These are phyloP conservation scores for Boulengeromyrus knoepffleri DNA, from an alignment of 2,113 vertebrate genomes.

Conservation along the genomic window DNA sequence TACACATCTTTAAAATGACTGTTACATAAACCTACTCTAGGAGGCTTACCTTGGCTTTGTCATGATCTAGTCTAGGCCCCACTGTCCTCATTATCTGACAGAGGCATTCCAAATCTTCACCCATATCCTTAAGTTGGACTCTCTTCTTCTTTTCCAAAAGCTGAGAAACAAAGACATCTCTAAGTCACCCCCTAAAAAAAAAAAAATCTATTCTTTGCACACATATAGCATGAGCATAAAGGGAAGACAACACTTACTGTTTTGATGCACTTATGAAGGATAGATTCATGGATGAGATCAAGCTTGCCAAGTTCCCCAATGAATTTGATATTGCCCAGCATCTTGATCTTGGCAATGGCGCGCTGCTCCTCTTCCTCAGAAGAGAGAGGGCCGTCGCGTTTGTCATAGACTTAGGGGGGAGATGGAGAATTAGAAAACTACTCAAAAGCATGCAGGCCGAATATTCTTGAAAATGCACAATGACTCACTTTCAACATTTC, in stretches of 20 bases:
- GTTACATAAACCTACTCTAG: not conserved
- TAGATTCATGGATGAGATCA: slow-evolving; percentile 99
- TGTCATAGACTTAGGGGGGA: slow-evolving; percentile 82
- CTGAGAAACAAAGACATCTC: slow-evolving; percentile 45
- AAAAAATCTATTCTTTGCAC: not conserved
- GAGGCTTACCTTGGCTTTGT: slow-evolving; percentile 87
- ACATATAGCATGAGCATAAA: not conserved
- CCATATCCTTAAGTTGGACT: slow-evolving; percentile 99
- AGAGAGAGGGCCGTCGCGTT: slow-evolving; percentile 96
- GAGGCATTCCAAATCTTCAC: slow-evolving; percentile 99
- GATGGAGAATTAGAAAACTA: not conserved
- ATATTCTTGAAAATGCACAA: not conserved
- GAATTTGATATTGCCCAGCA: slow-evolving; percentile 99
- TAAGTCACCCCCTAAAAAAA: not conserved
- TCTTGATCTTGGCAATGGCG: slow-evolving; percentile 98
- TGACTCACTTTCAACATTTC: slow-evolving; percentile 97
- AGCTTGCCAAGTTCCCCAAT: slow-evolving; percentile 99
- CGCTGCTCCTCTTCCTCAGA: slow-evolving; percentile 99
- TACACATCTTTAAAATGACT: not conserved
- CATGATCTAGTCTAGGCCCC: slow-evolving; percentile 98
- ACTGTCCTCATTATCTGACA: slow-evolving; percentile 99
- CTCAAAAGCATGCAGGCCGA: not conserved
- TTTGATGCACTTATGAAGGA: slow-evolving; percentile 99
- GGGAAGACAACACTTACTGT: slow-evolving; percentile 84
- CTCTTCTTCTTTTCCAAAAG: slow-evolving; percentile 99